phyloP scores from a whole-genome alignment of 2,113 vertebrate genomes.

The zebrafish (Danio rerio) region DNA sequence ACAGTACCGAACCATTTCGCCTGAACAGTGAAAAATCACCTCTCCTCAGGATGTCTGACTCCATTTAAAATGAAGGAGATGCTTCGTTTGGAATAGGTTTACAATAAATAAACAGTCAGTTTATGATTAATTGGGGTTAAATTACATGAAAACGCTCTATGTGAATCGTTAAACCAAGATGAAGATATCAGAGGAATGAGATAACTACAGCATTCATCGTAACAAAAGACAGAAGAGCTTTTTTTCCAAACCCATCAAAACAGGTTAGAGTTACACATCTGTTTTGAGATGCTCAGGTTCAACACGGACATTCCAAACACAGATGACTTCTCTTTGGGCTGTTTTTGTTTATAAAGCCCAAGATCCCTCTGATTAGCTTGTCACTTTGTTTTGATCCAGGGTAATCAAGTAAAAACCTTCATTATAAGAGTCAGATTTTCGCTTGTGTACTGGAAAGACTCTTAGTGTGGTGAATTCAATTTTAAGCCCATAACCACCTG shows the following conservation, averaged over 20 bases:
- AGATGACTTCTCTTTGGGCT: constrained; percentile 67
- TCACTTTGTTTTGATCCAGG: constrained; percentile 70
- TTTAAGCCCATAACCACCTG: constrained; percentile 43
- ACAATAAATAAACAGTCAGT: constrained; percentile 51
- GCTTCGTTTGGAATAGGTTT: constrained; percentile 33
- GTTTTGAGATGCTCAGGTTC: constrained; percentile 46
- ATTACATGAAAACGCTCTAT: constrained; percentile 27
- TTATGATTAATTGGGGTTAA: constrained; percentile 52
- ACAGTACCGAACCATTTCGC: constrained; percentile 11
- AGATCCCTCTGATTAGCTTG: constrained; percentile 70
- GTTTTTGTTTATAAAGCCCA: constrained; percentile 66
- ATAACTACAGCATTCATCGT: constrained; percentile 34
- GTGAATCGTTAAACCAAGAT: constrained; percentile 21
- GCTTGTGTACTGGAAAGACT: constrained; percentile 46
- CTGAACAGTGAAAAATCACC: constrained; percentile 47
- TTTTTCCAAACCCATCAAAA: constrained; percentile 1
- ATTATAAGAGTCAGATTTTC: constrained; percentile 69
- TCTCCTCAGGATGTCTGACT: constrained; percentile 50
- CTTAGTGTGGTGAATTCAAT: neutral
- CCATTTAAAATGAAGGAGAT: constrained; percentile 48
- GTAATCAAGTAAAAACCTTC: constrained; percentile 64
- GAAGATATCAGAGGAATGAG: constrained; percentile 41
- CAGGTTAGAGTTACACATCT: constrained; percentile 50
- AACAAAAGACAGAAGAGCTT: constrained; percentile 49
- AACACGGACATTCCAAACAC: constrained; percentile 56